Percentiles rank a stretch among this genome's conserved stretches.
Conservation (phyloP, 2,797 vertebrate genomes). For the Falco berigora region DNA sequence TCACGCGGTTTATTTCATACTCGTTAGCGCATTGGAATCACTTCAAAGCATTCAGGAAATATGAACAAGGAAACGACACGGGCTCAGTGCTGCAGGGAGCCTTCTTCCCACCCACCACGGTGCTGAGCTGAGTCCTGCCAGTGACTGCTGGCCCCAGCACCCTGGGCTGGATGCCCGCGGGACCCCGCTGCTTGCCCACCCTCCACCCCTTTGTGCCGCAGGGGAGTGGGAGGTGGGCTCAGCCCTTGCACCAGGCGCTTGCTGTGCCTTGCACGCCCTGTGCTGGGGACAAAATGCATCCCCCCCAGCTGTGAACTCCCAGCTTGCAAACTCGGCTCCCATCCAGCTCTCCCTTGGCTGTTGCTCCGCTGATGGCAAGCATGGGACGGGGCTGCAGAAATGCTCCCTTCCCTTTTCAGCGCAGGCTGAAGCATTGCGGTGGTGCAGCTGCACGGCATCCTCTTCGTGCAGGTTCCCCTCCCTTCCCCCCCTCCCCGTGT, state of each 20-base stretch:
- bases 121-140: not conserved
- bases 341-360: not conserved
- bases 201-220: not conserved
- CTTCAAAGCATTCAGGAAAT: not conserved
- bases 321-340: not conserved
- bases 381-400: not conserved
- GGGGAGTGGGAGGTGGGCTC: not conserved
- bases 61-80: not conserved
- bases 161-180: not conserved
- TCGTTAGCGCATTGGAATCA: not conserved
- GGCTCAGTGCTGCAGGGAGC: fast-evolving
- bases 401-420: not conserved
- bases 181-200: not conserved
- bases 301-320: not conserved
- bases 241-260: not conserved
- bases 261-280: not conserved
- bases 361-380: not conserved
- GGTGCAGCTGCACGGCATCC: not conserved
- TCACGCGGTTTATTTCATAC: not conserved
- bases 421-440: not conserved
- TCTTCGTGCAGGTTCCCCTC: not conserved
- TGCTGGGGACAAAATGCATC: fast-evolving
- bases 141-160: fast-evolving
- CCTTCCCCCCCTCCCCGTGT: fast-evolving
- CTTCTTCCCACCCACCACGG: fast-evolving